phyloP scores from a whole-genome alignment of 2,888 invertebrate species.

The Andrena trimmerana region DNA sequence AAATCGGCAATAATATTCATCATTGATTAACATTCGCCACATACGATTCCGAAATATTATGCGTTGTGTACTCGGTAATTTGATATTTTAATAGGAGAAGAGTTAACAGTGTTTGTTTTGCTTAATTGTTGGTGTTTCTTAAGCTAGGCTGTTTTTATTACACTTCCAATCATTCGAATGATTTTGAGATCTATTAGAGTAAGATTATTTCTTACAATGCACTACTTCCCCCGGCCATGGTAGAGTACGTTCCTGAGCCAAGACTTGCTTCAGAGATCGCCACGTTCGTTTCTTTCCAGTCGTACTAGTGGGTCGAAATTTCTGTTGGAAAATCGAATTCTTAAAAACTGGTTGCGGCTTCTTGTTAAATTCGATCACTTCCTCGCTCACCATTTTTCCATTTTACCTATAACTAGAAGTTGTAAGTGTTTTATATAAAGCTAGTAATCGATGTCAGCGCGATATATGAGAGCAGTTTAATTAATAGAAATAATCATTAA shows the following conservation, averaged over 20 bases:
- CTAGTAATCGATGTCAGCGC: neutral
- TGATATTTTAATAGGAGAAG: neutral
- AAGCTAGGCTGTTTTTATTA: neutral
- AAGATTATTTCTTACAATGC: slow-evolving; percentile 87
- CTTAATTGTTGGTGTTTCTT: neutral
- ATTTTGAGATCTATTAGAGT: neutral
- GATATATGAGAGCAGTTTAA: slow-evolving; percentile 10
- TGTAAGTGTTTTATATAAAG: slow-evolving; percentile 7
- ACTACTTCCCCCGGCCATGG: slow-evolving; percentile 92
- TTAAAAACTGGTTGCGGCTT: slow-evolving; percentile 80
- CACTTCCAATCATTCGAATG: slow-evolving; percentile 1
- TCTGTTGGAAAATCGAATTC: slow-evolving; percentile 80
- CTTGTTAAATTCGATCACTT: slow-evolving; percentile 76
- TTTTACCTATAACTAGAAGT: slow-evolving; percentile 44
- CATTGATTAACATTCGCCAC: neutral
- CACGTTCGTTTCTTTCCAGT: slow-evolving; percentile 92
- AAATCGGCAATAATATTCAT: neutral
- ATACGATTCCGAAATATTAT: neutral
- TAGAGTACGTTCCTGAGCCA: slow-evolving; percentile 91
- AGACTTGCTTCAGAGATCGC: slow-evolving; percentile 95
- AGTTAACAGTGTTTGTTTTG: neutral
- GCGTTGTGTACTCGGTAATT: neutral
- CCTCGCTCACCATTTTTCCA: slow-evolving; percentile 80
- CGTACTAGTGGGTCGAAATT: slow-evolving; percentile 80
- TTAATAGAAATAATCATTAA: neutral